phyloP scores from a whole-genome alignment of 2,797 vertebrate genomes.

The Nyctalus aviator region DNA sequence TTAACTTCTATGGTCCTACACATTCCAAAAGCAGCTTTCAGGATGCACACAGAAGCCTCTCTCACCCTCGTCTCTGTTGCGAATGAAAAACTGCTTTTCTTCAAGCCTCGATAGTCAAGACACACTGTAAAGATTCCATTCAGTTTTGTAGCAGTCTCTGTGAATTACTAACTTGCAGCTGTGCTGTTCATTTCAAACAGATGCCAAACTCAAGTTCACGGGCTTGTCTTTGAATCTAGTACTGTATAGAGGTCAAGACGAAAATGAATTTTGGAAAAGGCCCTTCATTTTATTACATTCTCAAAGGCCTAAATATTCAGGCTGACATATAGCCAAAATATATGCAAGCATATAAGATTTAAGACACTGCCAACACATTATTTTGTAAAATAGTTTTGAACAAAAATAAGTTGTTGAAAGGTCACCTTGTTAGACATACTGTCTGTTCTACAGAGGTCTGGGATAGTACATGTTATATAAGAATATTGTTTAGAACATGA shows the following conservation, averaged over 20 bases:
- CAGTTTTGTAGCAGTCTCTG: neutral
- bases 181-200: neutral
- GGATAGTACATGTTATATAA: neutral
- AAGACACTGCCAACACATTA: neutral
- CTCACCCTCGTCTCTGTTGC: neutral
- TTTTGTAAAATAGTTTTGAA: slow-evolving; percentile 40
- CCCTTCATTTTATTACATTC: neutral
- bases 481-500: neutral
- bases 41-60: neutral
- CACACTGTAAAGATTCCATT: neutral
- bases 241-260: too few relatives aligned
- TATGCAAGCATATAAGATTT: neutral
- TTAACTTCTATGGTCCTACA: neutral
- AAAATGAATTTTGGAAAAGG: neutral
- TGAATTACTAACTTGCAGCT: neutral
- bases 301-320: neutral
- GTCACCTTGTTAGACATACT: neutral
- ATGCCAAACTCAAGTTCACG: neutral
- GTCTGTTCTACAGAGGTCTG: neutral
- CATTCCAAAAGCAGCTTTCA: neutral
- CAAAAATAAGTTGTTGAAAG: neutral
- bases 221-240: neutral
- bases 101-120: neutral
- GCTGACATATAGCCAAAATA: neutral
- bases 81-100: neutral